Evolutionary conservation across 2,113 vertebrate species (phyloP).

Genomic region (Petrocephalus zakoni): DNA sequence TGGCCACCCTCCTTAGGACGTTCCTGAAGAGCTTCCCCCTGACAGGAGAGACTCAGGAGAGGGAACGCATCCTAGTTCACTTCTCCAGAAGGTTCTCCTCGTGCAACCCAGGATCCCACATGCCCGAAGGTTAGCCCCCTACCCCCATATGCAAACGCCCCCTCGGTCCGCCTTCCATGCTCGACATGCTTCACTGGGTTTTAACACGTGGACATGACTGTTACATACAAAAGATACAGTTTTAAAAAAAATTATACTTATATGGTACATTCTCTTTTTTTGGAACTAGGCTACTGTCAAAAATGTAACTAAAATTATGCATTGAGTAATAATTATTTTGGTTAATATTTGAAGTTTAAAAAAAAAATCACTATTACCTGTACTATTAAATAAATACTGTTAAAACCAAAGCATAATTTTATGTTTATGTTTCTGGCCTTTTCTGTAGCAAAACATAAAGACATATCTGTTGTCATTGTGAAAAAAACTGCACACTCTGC

Average conservation of each 20-base stretch:
- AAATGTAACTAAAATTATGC: background rate
- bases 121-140: conserved; percentile 53
- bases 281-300: too few species aligned
- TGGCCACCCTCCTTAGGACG: conserved; percentile 44
- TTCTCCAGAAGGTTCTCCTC: conserved; percentile 69
- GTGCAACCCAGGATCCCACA: conserved; percentile 58
- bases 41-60: conserved; percentile 73
- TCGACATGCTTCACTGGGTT: background rate
- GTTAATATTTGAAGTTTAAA: background rate
- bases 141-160: background rate
- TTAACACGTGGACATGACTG: background rate
- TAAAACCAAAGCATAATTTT: too few species aligned
- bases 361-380: background rate
- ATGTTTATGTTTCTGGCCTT: too few species aligned
- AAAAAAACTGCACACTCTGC: background rate
- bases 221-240: background rate
- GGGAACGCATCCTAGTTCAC: conserved; percentile 66
- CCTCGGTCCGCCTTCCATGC: background rate
- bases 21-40: conserved; percentile 70
- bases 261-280: background rate
- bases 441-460: background rate
- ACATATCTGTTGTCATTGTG: background rate
- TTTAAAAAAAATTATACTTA: background rate
- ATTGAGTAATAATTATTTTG: too few species aligned
- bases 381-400: background rate